Evolutionary conservation across 1,140 invertebrate species (phyloP).

Genomic region (Orchesella cincta): DNA sequence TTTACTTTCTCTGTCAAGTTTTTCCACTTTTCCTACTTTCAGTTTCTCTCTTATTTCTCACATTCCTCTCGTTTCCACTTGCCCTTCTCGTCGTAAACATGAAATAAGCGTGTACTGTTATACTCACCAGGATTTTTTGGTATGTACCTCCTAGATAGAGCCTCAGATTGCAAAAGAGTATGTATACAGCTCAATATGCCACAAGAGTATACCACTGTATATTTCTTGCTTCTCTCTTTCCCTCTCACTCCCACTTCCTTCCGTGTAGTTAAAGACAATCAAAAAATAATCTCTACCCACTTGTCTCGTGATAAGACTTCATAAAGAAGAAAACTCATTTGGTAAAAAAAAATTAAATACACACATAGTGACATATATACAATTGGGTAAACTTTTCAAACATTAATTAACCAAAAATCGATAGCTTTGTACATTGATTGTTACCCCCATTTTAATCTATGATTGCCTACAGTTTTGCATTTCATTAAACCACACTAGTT

Average conservation of each 20-base stretch:
- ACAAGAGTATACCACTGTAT: not conserved
- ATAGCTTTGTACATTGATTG: too few species aligned
- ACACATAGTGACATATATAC: not conserved
- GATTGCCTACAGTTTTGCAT: too few species aligned
- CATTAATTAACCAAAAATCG: not conserved
- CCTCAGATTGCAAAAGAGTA: not conserved
- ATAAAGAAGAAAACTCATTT: not conserved
- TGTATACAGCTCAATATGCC: not conserved
- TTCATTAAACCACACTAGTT: too few species aligned
- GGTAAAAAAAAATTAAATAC: not conserved
- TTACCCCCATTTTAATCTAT: too few species aligned
- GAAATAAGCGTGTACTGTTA: not conserved
- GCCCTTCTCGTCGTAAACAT: not conserved
- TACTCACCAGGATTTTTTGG: not conserved
- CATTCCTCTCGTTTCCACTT: not conserved
- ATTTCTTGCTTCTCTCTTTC: not conserved
- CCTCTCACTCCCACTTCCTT: not conserved
- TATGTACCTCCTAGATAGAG: not conserved
- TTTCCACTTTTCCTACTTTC: not conserved
- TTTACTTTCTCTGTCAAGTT: not conserved
- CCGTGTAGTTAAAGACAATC: not conserved
- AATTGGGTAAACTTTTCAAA: not conserved
- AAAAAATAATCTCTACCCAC: not conserved
- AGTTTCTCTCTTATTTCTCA: not conserved
- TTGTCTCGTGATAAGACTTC: not conserved